These are phyloP conservation scores for Dinoponera quadriceps DNA, from an alignment of 1,140 invertebrate species.

Conservation along the genomic window DNA sequence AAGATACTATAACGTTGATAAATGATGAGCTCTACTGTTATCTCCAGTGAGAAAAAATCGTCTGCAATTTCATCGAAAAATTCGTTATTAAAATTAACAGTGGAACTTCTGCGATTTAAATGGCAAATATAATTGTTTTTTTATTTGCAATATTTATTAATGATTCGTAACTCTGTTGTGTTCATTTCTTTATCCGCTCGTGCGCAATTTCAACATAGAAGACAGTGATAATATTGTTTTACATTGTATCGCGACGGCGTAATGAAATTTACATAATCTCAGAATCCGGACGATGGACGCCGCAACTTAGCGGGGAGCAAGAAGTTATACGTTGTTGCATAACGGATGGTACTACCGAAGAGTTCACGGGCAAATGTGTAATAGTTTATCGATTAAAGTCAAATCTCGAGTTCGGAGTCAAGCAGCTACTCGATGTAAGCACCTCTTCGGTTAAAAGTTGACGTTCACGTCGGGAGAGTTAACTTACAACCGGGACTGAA, in stretches of 20 bases:
- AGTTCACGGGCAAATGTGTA: constrained; percentile 85
- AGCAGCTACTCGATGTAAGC: constrained; percentile 85
- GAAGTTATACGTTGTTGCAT: constrained; percentile 85
- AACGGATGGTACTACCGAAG: constrained; percentile 83
- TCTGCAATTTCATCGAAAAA: background rate
- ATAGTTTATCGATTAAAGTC: constrained; percentile 86
- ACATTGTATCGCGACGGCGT: background rate
- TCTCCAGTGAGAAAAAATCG: too few relatives aligned
- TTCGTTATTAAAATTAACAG: background rate
- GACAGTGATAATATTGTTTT: background rate
- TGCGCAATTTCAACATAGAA: background rate
- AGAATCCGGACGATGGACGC: constrained; percentile 86
- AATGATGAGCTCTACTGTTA: too few relatives aligned
- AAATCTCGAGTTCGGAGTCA: constrained; percentile 84
- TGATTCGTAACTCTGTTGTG: too few relatives aligned
- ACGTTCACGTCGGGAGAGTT: background rate
- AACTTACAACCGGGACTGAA: background rate
- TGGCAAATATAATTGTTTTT: too few relatives aligned
- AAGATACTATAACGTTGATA: too few relatives aligned
- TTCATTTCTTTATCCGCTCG: too few relatives aligned
- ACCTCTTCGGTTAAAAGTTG: constrained; percentile 36
- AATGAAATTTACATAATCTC: constrained; percentile 49
- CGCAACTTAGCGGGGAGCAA: constrained; percentile 77
- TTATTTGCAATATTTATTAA: too few relatives aligned
- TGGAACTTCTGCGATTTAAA: too few relatives aligned